A percentile compares a stretch with the other conserved stretches of the same genome.
These are phyloP conservation scores for Knipowitschia caucasica DNA, from an alignment of 2,797 vertebrate species.

Conservation along the genomic window DNA sequence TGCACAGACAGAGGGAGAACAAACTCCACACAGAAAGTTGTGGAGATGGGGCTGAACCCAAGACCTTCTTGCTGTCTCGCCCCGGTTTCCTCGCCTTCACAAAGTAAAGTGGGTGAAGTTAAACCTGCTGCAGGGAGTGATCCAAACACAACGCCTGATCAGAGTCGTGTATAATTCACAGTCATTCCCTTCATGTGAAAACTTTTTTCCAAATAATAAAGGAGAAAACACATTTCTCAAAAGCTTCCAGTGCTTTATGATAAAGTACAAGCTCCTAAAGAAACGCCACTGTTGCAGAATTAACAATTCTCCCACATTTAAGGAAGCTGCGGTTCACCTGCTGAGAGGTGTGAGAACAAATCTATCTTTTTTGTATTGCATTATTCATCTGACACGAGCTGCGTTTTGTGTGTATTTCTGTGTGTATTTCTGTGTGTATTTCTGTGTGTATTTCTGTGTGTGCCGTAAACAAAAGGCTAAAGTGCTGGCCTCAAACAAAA, in stretches of 20 bases:
- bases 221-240: background rate
- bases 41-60: too few species aligned
- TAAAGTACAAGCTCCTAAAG: slow-evolving; percentile 36
- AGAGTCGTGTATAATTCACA: slow-evolving; percentile 12
- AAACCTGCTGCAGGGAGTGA: background rate
- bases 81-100: too few species aligned
- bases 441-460: slow-evolving; percentile 44
- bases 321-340: slow-evolving; percentile 17
- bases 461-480: slow-evolving; percentile 33
- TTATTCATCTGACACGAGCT: slow-evolving; percentile 46
- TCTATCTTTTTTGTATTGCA: slow-evolving; percentile 33
- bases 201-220: too few species aligned
- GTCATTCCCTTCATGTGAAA: slow-evolving; percentile 19
- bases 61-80: too few species aligned
- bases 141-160: background rate
- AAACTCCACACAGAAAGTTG: too few species aligned
- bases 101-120: too few species aligned
- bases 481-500: slow-evolving; percentile 23
- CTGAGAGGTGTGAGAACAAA: slow-evolving; percentile 31
- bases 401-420: slow-evolving; percentile 24
- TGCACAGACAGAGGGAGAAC: too few species aligned
- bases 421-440: too few species aligned
- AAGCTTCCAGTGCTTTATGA: slow-evolving; percentile 30
- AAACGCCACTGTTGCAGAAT: slow-evolving; percentile 57
- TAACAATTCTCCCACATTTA: slow-evolving; percentile 41